Base-by-base conservation (phyloP, 2,888 invertebrate species). In the Drosophila mulleri region DNA sequence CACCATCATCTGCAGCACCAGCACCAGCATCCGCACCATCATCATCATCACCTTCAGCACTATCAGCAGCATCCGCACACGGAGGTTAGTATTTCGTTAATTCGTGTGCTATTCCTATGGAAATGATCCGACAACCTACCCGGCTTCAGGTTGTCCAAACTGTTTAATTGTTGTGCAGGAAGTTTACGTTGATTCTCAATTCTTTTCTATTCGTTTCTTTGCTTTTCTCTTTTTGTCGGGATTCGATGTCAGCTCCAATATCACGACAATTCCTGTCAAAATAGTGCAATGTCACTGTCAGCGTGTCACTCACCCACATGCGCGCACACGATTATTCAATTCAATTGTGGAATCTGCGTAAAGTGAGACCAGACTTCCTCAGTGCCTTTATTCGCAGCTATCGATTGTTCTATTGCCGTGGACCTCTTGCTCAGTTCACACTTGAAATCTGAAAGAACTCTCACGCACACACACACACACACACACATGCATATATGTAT, bases 61-160 rank as follows among this genome's bases (percentile, higher is more conserved):
- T 87, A 84, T 67, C 83, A 84, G 85, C 83, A 81, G 82, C 82
- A 91, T 84, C 83, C 92, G 78, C 93, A 93, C 80, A 89, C 92
- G 64, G 93, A 93, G 92, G 93, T 93, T 91, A 90, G 89, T 83
- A 78, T 75, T 29, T 37, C 12, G 26, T 26, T 26, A 23, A 23
- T 23, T 23, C 23, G 23, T 23, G 23, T 23, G 23, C 2, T 23
- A 23, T 23, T 23, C 23, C 8, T 11, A 18, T 48, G 11, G 26
- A 2, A 29, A 3, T 37, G 20, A 20, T n/a, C 18, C 12, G 16
- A 9, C 18, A 39, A n/a, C 16, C 4, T 2, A 18, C 23, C 12
- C 18, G 18, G 41, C 29, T 52, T 62, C 42, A 18, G 20, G 12
- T 44, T 20, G 12, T 20, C 6, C 5, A 5, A 18, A 20, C 20